phyloP scores from a whole-genome alignment of 2,113 vertebrate species.

The Rafetus swinhoei region DNA sequence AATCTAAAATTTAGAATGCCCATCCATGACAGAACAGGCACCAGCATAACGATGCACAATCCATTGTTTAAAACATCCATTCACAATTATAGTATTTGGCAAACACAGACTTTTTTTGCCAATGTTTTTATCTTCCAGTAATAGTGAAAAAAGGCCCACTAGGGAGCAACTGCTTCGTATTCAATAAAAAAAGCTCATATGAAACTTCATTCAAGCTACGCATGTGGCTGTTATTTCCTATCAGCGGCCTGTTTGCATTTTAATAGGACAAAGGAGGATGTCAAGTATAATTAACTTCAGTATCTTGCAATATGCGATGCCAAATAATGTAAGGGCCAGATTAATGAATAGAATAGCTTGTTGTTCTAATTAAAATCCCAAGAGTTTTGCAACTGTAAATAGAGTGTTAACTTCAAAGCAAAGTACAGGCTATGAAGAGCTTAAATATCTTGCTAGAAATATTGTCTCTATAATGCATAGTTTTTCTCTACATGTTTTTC shows the following conservation, averaged over 20 bases:
- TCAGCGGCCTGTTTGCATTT: not conserved
- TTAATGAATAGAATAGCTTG: not conserved
- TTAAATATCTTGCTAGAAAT: not conserved
- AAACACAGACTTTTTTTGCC: not conserved
- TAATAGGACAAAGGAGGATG: not conserved
- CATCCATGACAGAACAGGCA: not conserved
- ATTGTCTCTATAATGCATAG: not conserved
- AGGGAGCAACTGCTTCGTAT: not conserved
- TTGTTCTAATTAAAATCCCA: not conserved
- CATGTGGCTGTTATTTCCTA: not conserved
- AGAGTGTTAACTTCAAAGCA: not conserved
- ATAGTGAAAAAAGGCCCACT: not conserved
- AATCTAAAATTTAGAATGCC: not conserved
- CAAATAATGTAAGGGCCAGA: not conserved
- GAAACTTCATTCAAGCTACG: not conserved
- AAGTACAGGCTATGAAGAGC: not conserved
- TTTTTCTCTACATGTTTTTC: not conserved
- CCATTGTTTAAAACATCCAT: not conserved
- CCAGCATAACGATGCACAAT: fast-evolving
- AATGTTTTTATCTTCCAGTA: not conserved
- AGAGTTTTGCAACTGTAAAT: not conserved
- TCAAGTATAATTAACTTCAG: not conserved
- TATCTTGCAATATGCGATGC: not conserved
- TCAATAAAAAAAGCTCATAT: not conserved
- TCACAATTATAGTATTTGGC: not conserved